Base-by-base conservation (phyloP, 1,140 invertebrate genomes). In the Holotrichia oblita region DNA sequence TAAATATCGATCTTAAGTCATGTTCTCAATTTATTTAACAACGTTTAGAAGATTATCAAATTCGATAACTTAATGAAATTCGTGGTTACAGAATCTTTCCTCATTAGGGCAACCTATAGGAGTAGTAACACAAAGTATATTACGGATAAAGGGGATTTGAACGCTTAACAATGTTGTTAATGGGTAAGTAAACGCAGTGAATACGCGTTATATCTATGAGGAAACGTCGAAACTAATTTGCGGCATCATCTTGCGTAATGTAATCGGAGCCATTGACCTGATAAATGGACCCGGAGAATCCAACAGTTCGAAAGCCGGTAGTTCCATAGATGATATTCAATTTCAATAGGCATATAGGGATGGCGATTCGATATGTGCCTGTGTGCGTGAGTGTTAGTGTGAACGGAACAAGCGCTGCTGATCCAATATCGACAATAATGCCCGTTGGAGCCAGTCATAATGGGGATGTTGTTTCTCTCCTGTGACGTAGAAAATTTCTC, bases 371-470 rank as follows among this genome's bases (percentile, higher is more conserved):
- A 34, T 34, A 34, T 34, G 27, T 34, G 27, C 27, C 27, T 34
- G 27, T 34, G 27, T 55, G 48, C 61, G 61, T 69, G 22, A 20
- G 22, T 17, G 27, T 34, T 34, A 34, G 48, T 44, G 42, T 61
- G n/a, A 17, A 20, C 59, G 1, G 59, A n/a, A 8, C 9, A 20
- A 9, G 12, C n/a, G 48, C 48, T 17, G 48, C 17, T 69, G 61
- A 69, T 69, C 61, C 61, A 69, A 69, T 69, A 69, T 69, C 61
- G 61, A 69, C 61, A 69, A 69, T 69, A 24, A 69, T 69, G 61
- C 61, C n/a, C 61, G 1, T 27, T 20, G 12, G 61, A 69, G 61
- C 22, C 27, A 27, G 61, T 69, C 61, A 27, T 69, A 69, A 69
- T 69, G 61, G 61, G 61, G 22, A 69, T 69, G 61, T 69, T 69